Evolutionary conservation across 2,888 invertebrate species (phyloP).

Genomic region (Geotrupes spiniger): DNA sequence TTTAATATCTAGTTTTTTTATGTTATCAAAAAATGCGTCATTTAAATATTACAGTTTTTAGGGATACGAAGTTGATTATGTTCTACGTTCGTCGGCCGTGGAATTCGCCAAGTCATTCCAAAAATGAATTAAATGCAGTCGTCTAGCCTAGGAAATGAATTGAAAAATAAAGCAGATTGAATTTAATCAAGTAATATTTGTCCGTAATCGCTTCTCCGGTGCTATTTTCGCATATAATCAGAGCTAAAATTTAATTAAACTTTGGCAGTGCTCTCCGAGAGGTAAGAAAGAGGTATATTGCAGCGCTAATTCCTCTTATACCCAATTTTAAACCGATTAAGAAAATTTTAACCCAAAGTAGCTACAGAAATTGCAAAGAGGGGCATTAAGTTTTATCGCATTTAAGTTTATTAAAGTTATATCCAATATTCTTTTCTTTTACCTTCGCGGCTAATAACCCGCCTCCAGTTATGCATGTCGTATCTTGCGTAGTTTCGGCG

Average conservation of each 20-base stretch:
- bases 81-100: neutral
- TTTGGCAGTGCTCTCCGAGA: conserved; percentile 42
- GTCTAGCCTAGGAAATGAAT: conserved; percentile 31
- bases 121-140: conserved; percentile 29
- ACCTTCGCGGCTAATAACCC: neutral
- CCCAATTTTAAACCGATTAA: conserved; percentile 50
- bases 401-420: conserved; percentile 32
- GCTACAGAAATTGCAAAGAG: conserved; percentile 35
- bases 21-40: too few species aligned
- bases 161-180: conserved; percentile 43
- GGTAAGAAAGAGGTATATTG: conserved; percentile 44
- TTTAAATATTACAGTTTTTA: too few species aligned
- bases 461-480: too few species aligned
- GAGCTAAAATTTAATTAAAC: conserved; percentile 50
- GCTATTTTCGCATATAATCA: conserved; percentile 48
- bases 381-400: conserved; percentile 31
- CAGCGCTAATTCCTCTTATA: conserved; percentile 44
- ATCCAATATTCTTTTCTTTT: conserved; percentile 28
- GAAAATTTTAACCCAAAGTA: conserved; percentile 45
- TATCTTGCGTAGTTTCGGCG: too few species aligned
- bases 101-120: conserved; percentile 17
- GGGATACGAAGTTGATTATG: neutral
- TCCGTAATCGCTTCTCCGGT: conserved; percentile 43
- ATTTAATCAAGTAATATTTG: conserved; percentile 49
- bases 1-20: too few species aligned